phyloP scores from a whole-genome alignment of 2,113 vertebrate genomes.

The Pteruthius melanotis region DNA sequence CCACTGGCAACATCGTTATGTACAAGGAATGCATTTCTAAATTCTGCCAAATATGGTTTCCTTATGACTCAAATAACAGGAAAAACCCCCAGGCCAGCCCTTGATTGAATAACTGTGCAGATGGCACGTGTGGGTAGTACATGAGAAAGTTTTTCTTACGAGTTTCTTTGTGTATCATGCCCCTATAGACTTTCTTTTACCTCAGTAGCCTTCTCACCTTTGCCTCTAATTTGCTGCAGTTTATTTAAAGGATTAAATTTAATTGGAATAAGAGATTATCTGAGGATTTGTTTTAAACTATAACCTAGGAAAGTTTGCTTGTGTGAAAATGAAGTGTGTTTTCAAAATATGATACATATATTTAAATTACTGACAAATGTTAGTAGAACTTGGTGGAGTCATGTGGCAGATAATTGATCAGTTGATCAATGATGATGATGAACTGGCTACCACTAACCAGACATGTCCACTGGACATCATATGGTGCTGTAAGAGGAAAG shows the following conservation, averaged over 20 bases:
- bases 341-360: not conserved
- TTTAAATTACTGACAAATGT: not conserved
- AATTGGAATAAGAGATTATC: not conserved
- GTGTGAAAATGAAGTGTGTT: not conserved
- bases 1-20: not conserved
- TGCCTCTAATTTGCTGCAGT: not conserved
- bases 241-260: slow-evolving; percentile 22
- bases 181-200: not conserved
- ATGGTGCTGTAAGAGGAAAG: not conserved
- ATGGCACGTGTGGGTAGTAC: not conserved
- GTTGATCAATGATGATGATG: not conserved
- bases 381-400: not conserved
- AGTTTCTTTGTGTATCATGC: not conserved
- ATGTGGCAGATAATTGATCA: not conserved
- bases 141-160: not conserved
- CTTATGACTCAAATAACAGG: not conserved
- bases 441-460: not conserved
- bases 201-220: not conserved
- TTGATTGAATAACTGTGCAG: not conserved
- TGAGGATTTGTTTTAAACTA: not conserved
- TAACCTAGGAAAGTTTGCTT: not conserved
- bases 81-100: not conserved
- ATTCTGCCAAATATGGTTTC: not conserved
- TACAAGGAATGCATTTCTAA: not conserved
- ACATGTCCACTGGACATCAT: not conserved